These are phyloP conservation scores for Cacajao melanocephalus DNA, from an alignment of 2,797 vertebrate species.

Conservation along the genomic window DNA sequence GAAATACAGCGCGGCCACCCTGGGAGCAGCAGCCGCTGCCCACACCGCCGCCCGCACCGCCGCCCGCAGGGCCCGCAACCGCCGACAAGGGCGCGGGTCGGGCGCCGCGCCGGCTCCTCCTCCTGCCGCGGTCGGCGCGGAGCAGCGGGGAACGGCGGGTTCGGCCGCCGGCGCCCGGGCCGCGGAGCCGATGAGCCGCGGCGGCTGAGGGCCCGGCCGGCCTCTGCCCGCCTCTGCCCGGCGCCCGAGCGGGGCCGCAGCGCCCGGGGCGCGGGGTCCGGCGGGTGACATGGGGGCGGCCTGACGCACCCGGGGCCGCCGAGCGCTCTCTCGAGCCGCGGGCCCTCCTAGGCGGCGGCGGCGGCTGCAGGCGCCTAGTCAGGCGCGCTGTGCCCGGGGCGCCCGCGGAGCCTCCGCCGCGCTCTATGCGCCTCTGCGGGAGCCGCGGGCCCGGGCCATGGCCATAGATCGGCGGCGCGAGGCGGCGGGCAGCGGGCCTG, in stretches of 20 bases:
- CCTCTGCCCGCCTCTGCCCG: constrained; percentile 54
- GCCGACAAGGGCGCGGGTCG: constrained; percentile 13
- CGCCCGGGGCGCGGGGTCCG: constrained; percentile 57
- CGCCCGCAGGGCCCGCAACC: background rate
- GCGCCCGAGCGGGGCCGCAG: constrained; percentile 60
- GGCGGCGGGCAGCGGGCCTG: constrained; percentile 79
- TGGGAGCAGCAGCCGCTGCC: background rate
- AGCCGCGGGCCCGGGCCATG: constrained; percentile 79
- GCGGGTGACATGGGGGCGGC: constrained; percentile 65
- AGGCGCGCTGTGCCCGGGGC: constrained; percentile 47
- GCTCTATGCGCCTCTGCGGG: constrained; percentile 78
- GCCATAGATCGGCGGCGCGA: constrained; percentile 85
- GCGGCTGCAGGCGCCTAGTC: constrained; percentile 28
- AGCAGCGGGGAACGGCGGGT: constrained; percentile 67
- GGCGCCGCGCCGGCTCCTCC: constrained; percentile 54
- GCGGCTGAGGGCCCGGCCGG: constrained; percentile 73
- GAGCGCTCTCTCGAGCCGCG: constrained; percentile 38
- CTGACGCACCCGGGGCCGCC: constrained; percentile 50
- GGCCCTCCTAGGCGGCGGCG: constrained; percentile 52
- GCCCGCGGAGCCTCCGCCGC: constrained; percentile 45
- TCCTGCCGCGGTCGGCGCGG: constrained; percentile 30
- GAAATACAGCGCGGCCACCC: constrained; percentile 4
- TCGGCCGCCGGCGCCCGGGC: constrained; percentile 49
- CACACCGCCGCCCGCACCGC: background rate
- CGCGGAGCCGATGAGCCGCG: constrained; percentile 69